Conservation (phyloP, 2,113 vertebrate genomes). For the Sceloporus undulatus region DNA sequence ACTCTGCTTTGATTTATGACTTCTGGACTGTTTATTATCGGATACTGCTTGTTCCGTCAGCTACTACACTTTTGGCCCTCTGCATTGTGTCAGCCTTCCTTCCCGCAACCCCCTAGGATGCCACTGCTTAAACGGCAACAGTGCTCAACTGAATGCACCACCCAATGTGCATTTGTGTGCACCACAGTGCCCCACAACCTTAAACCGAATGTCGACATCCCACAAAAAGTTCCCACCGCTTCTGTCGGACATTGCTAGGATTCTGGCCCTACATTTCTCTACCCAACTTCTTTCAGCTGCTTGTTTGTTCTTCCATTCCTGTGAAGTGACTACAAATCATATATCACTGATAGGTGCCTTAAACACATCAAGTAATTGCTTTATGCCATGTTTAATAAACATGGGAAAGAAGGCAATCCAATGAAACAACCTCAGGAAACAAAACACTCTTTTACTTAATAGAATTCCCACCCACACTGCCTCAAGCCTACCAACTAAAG, state of each 20-base stretch:
- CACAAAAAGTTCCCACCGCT: too few species aligned
- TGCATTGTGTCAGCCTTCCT: too few species aligned
- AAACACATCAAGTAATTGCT: conserved; percentile 53
- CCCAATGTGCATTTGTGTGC: too few species aligned
- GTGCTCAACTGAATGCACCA: too few species aligned
- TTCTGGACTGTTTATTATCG: too few species aligned
- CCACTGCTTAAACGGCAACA: too few species aligned
- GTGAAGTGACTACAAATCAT: conserved; percentile 7
- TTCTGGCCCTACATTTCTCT: background rate
- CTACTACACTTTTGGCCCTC: background rate
- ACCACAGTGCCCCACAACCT: too few species aligned
- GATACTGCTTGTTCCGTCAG: background rate
- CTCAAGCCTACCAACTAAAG: conserved; percentile 25
- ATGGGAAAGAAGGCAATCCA: conserved; percentile 59
- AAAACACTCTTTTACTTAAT: conserved; percentile 51
- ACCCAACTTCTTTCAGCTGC: background rate
- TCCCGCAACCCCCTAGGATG: too few species aligned
- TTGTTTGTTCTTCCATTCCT: background rate
- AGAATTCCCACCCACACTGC: conserved; percentile 35
- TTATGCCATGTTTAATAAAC: conserved; percentile 66
- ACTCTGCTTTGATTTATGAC: too few species aligned
- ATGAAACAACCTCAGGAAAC: conserved; percentile 68
- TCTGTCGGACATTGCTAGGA: too few species aligned
- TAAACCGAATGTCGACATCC: too few species aligned
- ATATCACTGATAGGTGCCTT: conserved; percentile 65